Base-by-base conservation (phyloP, 2,113 vertebrate species). In the Epinephelus cyanopodus region DNA sequence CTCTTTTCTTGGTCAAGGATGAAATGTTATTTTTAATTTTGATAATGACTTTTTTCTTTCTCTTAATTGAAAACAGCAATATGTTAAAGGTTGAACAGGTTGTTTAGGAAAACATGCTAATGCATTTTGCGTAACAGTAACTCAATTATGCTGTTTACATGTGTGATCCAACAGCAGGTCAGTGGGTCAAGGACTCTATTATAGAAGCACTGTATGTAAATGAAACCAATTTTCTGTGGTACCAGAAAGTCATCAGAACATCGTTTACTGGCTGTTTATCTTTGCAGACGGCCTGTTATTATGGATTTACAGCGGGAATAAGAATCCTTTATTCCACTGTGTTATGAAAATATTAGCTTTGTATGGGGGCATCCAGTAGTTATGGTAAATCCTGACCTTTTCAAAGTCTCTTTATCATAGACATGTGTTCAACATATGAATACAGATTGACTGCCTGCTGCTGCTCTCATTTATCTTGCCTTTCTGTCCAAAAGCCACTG, bases 371-470 rank as follows among this genome's bases (percentile, higher is more conserved):
- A 25, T 84, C 58, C 48, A n/a, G 71, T 70, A 42, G 58, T 89
- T 77, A 58, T 48, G 70, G 66, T 67, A 61, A 74, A 81, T 72
- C 66, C 56, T 87, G 69, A 90, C 85, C 76, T 88, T 88, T 91
- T 64, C 86, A 57, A 50, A 15, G 56, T 70, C 45, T 70, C 42
- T 92, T 87, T 82, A 83, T 91, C 78, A 39, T 33, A 21, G 73
- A 77, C 60, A 87, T 78, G 83, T 89, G 71, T 86, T 70, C 63
- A 82, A 61, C 64, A 29, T 67, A 83, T 81, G 83, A 91, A 91
- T 84, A 87, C 86, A 77, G 83, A 84, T 77, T 73, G 67, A 71
- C 67, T 71, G 53, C 84, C 87, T 66, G 87, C 79, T 75, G 79
- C 79, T 80, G 23, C 60, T 54, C 78, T 83, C 74, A 73, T 73